phyloP scores from a whole-genome alignment of 2,888 invertebrate genomes.

The Brenthis hecate region DNA sequence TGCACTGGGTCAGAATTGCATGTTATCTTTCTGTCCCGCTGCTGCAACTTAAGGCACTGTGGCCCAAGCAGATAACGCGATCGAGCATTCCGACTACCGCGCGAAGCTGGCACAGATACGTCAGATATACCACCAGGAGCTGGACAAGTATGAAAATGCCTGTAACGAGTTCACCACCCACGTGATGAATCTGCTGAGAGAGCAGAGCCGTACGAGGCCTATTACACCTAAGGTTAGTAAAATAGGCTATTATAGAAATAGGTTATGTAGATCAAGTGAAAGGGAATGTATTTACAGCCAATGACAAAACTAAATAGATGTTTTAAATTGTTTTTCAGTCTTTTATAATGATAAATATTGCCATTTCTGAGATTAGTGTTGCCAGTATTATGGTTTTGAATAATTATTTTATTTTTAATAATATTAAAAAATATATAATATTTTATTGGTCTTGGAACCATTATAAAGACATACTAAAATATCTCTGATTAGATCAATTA shows the following conservation, averaged over 20 bases:
- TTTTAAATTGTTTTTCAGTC: too few species aligned
- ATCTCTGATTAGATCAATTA: too few species aligned
- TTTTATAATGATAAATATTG: too few species aligned
- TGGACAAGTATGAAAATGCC: constrained; percentile 99
- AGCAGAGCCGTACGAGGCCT: constrained; percentile 98
- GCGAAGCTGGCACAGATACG: constrained; percentile 99
- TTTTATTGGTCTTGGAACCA: too few species aligned
- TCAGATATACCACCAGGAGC: constrained; percentile 99
- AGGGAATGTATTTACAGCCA: too few species aligned
- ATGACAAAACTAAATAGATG: too few species aligned
- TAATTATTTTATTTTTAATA: too few species aligned
- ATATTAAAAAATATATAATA: too few species aligned
- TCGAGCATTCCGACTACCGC: constrained; percentile 99
- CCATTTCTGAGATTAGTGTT: too few species aligned
- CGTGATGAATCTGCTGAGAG: constrained; percentile 97
- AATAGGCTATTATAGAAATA: background rate
- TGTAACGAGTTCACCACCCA: constrained; percentile 99
- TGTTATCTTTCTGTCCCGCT: constrained; percentile 56
- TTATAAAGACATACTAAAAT: too few species aligned
- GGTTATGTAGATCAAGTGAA: background rate
- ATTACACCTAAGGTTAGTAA: constrained; percentile 92
- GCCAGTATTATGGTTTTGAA: too few species aligned
- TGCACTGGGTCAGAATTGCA: constrained; percentile 55
- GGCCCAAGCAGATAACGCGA: constrained; percentile 94
- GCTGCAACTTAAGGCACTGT: constrained; percentile 83